Conservation (phyloP, 1,140 invertebrate genomes). For the Laodelphax striatellus region DNA sequence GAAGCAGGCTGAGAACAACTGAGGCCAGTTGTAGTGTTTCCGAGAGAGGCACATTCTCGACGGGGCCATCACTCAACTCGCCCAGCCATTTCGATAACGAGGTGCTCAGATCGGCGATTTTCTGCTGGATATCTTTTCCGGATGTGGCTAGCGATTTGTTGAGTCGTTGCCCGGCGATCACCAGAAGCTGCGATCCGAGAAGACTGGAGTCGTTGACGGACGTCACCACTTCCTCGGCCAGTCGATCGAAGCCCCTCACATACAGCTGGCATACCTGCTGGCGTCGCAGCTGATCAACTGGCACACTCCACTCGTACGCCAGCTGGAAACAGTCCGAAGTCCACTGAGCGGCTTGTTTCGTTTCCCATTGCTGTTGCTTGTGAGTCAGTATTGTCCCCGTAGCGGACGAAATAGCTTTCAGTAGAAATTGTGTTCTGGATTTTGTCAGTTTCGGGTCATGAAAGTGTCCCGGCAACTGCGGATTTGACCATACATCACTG, state of each 20-base stretch:
- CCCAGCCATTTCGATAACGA: slow-evolving; percentile 55
- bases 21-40: neutral
- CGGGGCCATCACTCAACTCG: slow-evolving; percentile 21
- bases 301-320: slow-evolving; percentile 66
- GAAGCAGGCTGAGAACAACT: neutral
- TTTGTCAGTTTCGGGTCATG: slow-evolving; percentile 28
- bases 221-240: slow-evolving; percentile 59
- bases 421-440: slow-evolving; percentile 32
- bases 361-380: slow-evolving; percentile 17
- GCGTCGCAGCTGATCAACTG: slow-evolving; percentile 58
- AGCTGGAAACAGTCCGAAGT: slow-evolving; percentile 57
- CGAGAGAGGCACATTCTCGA: neutral
- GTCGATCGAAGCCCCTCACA: slow-evolving; percentile 57
- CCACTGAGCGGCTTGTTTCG: slow-evolving; percentile 35
- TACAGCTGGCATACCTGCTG: slow-evolving; percentile 70
- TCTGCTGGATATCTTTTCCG: slow-evolving; percentile 40
- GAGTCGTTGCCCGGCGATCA: slow-evolving; percentile 59
- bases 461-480: slow-evolving; percentile 28
- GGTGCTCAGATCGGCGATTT: slow-evolving; percentile 54
- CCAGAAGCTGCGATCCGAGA: slow-evolving; percentile 51
- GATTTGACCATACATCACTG: slow-evolving; percentile 32
- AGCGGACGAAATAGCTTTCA: slow-evolving; percentile 29
- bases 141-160: slow-evolving; percentile 46
- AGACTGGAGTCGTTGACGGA: slow-evolving; percentile 49
- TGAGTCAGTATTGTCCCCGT: slow-evolving; percentile 15